Evolutionary conservation across 2,113 vertebrate genomes (phyloP), one percentile per base, ranked within the genome.

Genomic region (Genyomyrus donnyi): DNA sequence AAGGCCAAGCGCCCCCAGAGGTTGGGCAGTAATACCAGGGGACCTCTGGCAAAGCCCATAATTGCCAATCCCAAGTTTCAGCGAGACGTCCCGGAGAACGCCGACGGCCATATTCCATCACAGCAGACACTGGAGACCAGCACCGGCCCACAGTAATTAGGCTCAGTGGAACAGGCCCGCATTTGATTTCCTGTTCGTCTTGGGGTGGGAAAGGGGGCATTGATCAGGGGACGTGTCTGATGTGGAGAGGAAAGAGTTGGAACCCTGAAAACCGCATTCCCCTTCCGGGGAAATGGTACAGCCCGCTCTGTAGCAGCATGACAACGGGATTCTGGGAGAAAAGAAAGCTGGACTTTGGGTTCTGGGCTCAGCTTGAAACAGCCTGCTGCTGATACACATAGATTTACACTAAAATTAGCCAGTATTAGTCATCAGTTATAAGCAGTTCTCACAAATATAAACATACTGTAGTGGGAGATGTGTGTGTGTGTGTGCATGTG

Each of bases 111-210:
- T 86, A 80, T 87, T 80, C 88, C 85, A 27, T 24, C 89, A 62
- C 77, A 62, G 3, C 42, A 15, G 3, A 24, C 48, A 27, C 31
- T 35, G 27, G 74, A 24, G 50, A 70, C 50, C 42, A 21, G 70
- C 62, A 50, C 48, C 31, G 31, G 24, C 46, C 39, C 56, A 10
- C 62, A 52, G 35, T 62, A 90, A 93, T 92, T 92, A 89, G 91
- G 90, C 58, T 91, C 90, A 46, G 88, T 53, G 88, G 90, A 89
- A 52, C 62, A 77, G 31, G 19, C 56, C 15, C 7, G 45, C 56
- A 49, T 88, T 91, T 90, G 39, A 49, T 89, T 87, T 85, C 39
- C 84, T 86, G 77, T 91, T 80, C n/a, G 56, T 27, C 62, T 53
- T 70, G 31, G 88, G 42, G 90, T 66, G 87, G 53, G 86, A 66